Conservation (phyloP, 2,797 vertebrate genomes). For the Hyperoplus immaculatus region DNA sequence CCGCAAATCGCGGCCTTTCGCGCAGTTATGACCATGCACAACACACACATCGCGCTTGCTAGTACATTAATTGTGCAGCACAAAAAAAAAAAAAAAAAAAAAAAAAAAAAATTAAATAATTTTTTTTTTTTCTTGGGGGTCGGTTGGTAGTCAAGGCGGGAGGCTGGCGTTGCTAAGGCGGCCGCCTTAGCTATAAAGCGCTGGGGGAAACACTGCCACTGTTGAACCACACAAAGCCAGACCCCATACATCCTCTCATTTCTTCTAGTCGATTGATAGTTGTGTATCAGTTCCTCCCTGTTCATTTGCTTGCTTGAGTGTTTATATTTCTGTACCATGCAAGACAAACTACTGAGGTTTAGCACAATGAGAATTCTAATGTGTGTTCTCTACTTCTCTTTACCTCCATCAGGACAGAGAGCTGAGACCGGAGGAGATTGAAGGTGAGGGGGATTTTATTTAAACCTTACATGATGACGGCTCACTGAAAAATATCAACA, state of each 20-base stretch:
- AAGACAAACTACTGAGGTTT: constrained; percentile 8
- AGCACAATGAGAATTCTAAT: not conserved
- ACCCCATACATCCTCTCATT: constrained; percentile 29
- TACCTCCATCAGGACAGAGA: constrained; percentile 82
- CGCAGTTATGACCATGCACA: too few relatives aligned
- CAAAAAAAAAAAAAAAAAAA: too few relatives aligned
- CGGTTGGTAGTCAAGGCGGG: too few relatives aligned
- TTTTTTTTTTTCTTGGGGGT: too few relatives aligned
- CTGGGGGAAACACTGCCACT: too few relatives aligned
- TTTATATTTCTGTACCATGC: constrained; percentile 21
- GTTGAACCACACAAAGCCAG: not conserved
- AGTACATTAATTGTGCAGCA: too few relatives aligned
- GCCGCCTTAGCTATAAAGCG: too few relatives aligned
- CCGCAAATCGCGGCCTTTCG: too few relatives aligned
- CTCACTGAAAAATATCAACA: not conserved
- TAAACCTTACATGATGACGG: not conserved
- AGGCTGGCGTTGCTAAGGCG: too few relatives aligned
- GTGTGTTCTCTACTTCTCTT: constrained; percentile 29
- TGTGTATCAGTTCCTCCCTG: constrained; percentile 7
- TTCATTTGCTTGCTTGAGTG: constrained; percentile 11
- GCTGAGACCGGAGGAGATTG: constrained; percentile 85
- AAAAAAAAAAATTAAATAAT: too few relatives aligned
- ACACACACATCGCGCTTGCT: too few relatives aligned
- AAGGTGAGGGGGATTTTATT: constrained; percentile 74
- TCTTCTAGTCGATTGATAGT: constrained; percentile 5